Evolutionary conservation across 2,888 invertebrate genomes (phyloP).

Genomic region (Zygothrica quintamaculata): DNA sequence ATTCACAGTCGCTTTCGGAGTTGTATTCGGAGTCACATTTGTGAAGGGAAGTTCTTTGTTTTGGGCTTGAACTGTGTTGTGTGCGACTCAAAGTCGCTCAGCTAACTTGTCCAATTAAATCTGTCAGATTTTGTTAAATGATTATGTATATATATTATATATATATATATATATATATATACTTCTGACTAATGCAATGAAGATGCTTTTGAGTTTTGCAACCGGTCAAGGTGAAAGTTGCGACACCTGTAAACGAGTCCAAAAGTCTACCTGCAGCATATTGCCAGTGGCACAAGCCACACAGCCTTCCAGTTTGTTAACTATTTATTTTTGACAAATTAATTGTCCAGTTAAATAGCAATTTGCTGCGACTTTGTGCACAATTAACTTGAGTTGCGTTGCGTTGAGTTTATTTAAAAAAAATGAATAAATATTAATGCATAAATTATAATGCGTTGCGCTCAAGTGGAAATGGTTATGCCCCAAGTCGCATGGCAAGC

Average conservation of each 20-base stretch:
- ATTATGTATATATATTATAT: slow-evolving; percentile 50
- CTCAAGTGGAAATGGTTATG: slow-evolving; percentile 49
- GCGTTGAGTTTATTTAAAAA: slow-evolving; percentile 50
- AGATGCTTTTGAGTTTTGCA: slow-evolving; percentile 35
- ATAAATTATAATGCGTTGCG: slow-evolving; percentile 62
- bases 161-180: slow-evolving; percentile 44
- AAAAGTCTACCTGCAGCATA: slow-evolving; percentile 35
- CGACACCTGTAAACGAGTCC: slow-evolving; percentile 63
- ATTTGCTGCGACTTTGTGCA: slow-evolving; percentile 47
- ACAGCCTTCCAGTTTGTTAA: slow-evolving; percentile 22
- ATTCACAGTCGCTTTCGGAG: no score
- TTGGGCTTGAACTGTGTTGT: slow-evolving; percentile 27
- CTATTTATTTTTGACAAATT: slow-evolving; percentile 71
- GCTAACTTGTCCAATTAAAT: slow-evolving; percentile 57
- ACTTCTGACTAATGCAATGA: slow-evolving; percentile 49
- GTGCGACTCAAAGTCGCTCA: slow-evolving; percentile 14
- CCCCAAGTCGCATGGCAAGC: slow-evolving; percentile 7
- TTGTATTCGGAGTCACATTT: slow-evolving; percentile 36
- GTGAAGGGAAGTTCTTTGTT: slow-evolving; percentile 79
- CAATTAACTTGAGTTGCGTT: slow-evolving; percentile 63
- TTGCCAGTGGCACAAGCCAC: slow-evolving; percentile 28
- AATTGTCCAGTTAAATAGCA: slow-evolving; percentile 73
- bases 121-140: slow-evolving; percentile 37
- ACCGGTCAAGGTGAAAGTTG: slow-evolving; percentile 83
- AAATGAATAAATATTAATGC: no score